Evolutionary conservation across 1,140 invertebrate species (phyloP), one percentile per base, ranked within the genome.

Genomic region (Ganaspis sp.): DNA sequence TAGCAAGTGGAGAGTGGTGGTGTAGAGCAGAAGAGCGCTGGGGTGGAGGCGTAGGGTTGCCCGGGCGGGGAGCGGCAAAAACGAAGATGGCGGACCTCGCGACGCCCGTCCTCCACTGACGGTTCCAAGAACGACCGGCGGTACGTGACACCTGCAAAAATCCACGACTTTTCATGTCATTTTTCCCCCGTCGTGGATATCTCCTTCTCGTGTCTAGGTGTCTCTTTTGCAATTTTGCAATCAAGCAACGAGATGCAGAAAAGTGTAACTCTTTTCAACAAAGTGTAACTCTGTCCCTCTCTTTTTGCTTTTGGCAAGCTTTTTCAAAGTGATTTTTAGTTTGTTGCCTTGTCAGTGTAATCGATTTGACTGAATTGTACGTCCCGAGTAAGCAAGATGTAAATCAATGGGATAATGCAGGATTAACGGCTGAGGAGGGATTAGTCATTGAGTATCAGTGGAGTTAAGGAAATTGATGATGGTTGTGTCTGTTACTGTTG

Each of bases 31-130:
- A 78, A 53, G 40, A 72, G 77, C 74, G 83, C 80, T 76, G 77
- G 82, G 80, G 79, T 78, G 74, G 81, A 82, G 83, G 83, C 81
- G 82, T 81, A 83, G 76, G 85, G 75, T 86, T 81, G 42, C 82
- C 85, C 82, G 86, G 85, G 83, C 81, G 81, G 83, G 82, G 84
- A 86, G 85, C 80, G 87, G 81, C 81, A 85, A 87, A 80, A 86
- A 86, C 76, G 81, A 88, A 88, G 86, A 87, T 87, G 87, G 87
- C 87, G 83, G 86, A 81, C 74, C 72, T 77, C 79, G 79, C 81
- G 83, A 84, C 81, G 75, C 74, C 81, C 81, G 82, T 77, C 76
- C 77, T 78, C 80, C 53, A 75, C 77, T 81, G 78, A 81, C 81
- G 80, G 80, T 70, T 70, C 69, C 70, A 73, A 58, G 72, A 64